Percentiles rank a stretch among this genome's conserved stretches.
phyloP scores from a whole-genome alignment of 2,888 invertebrate genomes.

The Netelia fuscicornis region DNA sequence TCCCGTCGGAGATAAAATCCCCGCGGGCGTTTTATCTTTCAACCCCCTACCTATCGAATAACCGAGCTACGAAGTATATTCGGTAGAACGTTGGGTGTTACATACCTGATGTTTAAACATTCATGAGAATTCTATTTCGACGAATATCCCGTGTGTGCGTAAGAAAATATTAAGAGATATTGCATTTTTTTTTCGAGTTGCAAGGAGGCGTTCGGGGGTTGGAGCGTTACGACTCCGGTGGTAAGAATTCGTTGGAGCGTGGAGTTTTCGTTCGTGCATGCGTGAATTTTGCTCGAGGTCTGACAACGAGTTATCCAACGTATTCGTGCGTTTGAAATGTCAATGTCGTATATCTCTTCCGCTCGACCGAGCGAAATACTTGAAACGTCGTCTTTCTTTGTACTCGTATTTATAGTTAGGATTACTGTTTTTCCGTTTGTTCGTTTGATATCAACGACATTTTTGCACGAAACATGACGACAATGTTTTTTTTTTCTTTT shows the following conservation, averaged over 20 bases:
- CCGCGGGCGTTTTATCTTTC: background rate
- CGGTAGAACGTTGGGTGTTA: background rate
- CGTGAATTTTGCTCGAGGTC: background rate
- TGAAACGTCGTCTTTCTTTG: conserved; percentile 11
- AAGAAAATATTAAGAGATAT: background rate
- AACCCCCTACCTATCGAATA: conserved; percentile 25
- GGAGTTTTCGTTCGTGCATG: background rate
- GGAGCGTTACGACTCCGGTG: background rate
- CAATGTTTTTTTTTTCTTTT: background rate
- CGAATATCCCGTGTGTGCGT: background rate
- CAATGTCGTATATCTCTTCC: conserved; percentile 16
- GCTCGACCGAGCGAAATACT: conserved; percentile 21
- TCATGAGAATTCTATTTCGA: background rate
- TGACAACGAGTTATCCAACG: conserved; percentile 1
- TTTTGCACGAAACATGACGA: background rate
- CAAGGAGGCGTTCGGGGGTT: background rate
- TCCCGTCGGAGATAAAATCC: conserved; percentile 41
- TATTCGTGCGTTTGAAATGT: conserved; percentile 15
- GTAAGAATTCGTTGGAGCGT: background rate
- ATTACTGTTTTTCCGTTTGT: conserved; percentile 12
- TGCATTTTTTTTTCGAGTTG: background rate
- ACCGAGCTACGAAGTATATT: conserved; percentile 38
- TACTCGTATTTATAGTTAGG: background rate
- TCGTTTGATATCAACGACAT: background rate
- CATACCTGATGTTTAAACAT: background rate